Conservation (phyloP, 2,113 vertebrate species). For the Platichthys stellatus region DNA sequence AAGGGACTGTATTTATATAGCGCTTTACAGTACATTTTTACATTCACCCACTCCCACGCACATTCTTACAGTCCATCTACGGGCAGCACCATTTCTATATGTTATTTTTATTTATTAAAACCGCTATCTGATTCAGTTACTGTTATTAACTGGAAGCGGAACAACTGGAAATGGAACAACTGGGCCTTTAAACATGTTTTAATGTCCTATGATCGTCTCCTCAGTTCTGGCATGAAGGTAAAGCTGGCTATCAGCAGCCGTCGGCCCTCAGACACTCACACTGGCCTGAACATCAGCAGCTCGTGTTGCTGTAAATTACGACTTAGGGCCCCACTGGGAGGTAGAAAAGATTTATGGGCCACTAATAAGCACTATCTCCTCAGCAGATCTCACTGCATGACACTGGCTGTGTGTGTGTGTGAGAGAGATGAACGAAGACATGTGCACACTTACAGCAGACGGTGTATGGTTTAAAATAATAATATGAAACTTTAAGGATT, state of each 20-base stretch:
- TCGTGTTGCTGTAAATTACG: slow-evolving; percentile 63
- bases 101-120: background rate
- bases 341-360: slow-evolving; percentile 70
- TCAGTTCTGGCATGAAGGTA: slow-evolving; percentile 14
- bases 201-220: background rate
- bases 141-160: background rate
- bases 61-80: too few species aligned
- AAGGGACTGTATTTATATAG: background rate
- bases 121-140: background rate
- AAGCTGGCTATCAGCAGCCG: slow-evolving; percentile 1
- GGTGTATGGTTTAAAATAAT: background rate
- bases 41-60: background rate
- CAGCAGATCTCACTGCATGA: slow-evolving; percentile 42
- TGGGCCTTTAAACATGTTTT: background rate
- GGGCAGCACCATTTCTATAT: too few species aligned
- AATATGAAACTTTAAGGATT: background rate
- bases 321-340: slow-evolving; percentile 54
- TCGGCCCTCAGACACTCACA: background rate
- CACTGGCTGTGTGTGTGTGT: slow-evolving; percentile 12
- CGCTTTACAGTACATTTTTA: too few species aligned
- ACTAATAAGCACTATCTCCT: slow-evolving; percentile 72
- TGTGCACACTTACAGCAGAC: too few species aligned
- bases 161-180: background rate
- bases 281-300: slow-evolving; percentile 42
- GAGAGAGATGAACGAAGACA: slow-evolving; percentile 2